A percentile compares a stretch with the other conserved stretches of the same genome.
These are phyloP conservation scores for Electrona antarctica DNA, from an alignment of 2,113 vertebrate species.

Conservation along the genomic window DNA sequence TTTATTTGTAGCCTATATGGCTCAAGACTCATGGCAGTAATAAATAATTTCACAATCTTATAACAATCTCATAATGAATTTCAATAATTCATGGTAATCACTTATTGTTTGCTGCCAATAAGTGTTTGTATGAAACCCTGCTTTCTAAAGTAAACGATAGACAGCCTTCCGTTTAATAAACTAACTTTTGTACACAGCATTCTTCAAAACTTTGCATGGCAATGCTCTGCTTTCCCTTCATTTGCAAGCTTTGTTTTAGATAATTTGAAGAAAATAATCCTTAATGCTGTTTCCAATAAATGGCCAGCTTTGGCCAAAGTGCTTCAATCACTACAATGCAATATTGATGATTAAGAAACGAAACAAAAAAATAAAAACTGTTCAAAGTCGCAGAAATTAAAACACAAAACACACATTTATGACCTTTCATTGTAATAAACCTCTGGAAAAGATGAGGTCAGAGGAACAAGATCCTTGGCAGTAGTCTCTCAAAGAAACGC, in stretches of 20 bases:
- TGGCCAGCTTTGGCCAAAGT: constrained; percentile 38
- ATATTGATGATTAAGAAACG: background rate
- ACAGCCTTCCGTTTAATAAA: constrained; percentile 46
- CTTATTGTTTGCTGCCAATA: constrained; percentile 15
- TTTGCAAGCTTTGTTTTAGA: constrained; percentile 14
- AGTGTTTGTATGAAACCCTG: constrained; percentile 36
- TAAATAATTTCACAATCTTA: constrained; percentile 45
- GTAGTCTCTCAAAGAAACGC: constrained; percentile 12
- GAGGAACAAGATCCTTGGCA: constrained; percentile 30
- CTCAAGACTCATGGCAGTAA: constrained; percentile 23
- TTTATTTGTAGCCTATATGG: constrained; percentile 48
- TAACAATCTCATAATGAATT: constrained; percentile 9
- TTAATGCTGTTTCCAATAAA: constrained; percentile 54
- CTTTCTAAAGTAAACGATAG: background rate
- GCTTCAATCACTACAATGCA: constrained; percentile 30
- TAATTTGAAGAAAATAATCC: constrained; percentile 38
- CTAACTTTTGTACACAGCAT: constrained; percentile 27
- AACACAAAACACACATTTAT: background rate
- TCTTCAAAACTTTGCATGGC: background rate
- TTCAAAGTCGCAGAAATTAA: background rate
- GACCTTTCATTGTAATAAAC: background rate
- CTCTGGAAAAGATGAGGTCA: constrained; percentile 11
- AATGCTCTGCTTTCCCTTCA: constrained; percentile 2
- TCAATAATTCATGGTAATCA: constrained; percentile 12
- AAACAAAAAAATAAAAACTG: background rate